Evolutionary conservation across 2,113 vertebrate species (phyloP).

Genomic region (Cynocephalus volans): DNA sequence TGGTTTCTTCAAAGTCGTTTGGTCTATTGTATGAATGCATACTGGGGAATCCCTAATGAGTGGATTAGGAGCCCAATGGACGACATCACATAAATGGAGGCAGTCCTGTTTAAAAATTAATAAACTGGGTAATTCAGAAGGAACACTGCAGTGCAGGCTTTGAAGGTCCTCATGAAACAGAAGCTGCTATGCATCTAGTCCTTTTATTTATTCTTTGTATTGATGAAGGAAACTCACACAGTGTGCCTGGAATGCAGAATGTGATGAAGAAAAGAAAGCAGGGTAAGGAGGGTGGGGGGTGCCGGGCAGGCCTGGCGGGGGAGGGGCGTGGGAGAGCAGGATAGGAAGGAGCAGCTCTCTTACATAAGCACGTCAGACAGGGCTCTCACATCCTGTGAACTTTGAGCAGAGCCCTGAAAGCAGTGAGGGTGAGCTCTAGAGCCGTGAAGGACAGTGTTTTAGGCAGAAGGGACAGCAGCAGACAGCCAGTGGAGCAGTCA

Average conservation of each 20-base stretch:
- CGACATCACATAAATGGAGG: slow-evolving; percentile 60
- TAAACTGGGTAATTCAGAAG: slow-evolving; percentile 72
- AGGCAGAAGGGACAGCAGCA: neutral
- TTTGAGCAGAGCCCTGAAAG: neutral
- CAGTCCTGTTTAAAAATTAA: slow-evolving; percentile 77
- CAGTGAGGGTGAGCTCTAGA: neutral
- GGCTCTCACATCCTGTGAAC: neutral
- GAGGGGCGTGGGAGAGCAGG: neutral
- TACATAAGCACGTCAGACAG: neutral
- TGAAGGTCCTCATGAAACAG: slow-evolving; percentile 69
- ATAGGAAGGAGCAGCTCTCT: neutral
- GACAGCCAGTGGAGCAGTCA: neutral
- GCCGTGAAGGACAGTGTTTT: neutral
- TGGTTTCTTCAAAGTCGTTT: slow-evolving; percentile 60
- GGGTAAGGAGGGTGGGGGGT: neutral
- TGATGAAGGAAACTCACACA: neutral
- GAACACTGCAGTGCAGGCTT: neutral
- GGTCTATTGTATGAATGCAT: slow-evolving; percentile 25
- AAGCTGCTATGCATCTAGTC: neutral
- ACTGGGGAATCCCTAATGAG: slow-evolving; percentile 53
- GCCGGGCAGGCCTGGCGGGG: neutral
- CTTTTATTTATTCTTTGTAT: slow-evolving; percentile 53
- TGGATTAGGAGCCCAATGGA: slow-evolving; percentile 34
- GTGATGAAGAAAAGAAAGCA: neutral
- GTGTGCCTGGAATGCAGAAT: neutral